phyloP scores from a whole-genome alignment of 53 echinoderm and acorn worm species.

The Crossaster papposus region DNA sequence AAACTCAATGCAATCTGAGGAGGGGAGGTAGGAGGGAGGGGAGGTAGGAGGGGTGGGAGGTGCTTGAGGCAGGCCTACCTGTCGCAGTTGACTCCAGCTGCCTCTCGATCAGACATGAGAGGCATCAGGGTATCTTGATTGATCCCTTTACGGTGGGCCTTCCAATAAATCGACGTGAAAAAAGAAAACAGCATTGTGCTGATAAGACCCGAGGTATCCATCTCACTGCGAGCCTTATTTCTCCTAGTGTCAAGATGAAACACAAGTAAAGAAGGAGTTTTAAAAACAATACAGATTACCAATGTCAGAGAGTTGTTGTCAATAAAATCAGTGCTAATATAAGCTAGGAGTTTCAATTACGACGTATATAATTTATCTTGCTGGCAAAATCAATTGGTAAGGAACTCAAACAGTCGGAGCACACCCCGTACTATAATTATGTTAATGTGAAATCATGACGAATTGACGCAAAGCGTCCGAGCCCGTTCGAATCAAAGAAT shows the following conservation, averaged over 20 bases:
- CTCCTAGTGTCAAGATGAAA: not conserved
- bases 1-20: too few species aligned
- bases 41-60: not conserved
- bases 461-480: too few species aligned
- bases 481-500: too few species aligned
- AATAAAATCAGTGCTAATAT: too few species aligned
- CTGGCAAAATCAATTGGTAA: too few species aligned
- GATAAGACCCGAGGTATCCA: slow-evolving; percentile 80
- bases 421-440: too few species aligned
- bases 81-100: slow-evolving; percentile 20
- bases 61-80: slow-evolving; percentile 9
- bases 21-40: too few species aligned
- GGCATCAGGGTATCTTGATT: slow-evolving; percentile 36
- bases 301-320: not conserved
- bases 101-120: slow-evolving; percentile 52
- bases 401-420: too few species aligned
- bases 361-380: too few species aligned
- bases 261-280: not conserved
- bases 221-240: slow-evolving; percentile 67
- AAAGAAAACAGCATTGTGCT: slow-evolving; percentile 69
- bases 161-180: slow-evolving; percentile 73
- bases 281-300: not conserved
- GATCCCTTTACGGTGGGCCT: slow-evolving; percentile 50
- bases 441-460: too few species aligned
- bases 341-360: too few species aligned